Base-by-base conservation (phyloP, 2,797 vertebrate genomes). In the Sarcophilus harrisii region DNA sequence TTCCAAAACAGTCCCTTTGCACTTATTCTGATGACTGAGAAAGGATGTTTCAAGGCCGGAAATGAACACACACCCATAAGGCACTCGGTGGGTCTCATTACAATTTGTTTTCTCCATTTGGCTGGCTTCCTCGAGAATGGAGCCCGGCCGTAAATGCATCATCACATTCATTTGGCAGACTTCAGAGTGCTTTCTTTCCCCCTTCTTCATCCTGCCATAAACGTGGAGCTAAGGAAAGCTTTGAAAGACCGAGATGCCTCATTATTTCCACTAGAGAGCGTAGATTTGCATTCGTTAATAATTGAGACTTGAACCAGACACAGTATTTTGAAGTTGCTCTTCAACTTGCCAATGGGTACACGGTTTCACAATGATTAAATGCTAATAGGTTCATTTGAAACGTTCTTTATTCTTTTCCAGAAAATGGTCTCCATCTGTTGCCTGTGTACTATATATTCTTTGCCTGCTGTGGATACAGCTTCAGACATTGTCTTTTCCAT, bases 1-100 rank as follows among this genome's bases (percentile, higher is more conserved):
- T 96, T 97, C 95, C 92, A 96, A 97, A 97, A 90, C 62, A 92
- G 93, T 95, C 62, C 95, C 73, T 96, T 97, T 92, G 89, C 94
- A 58, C 91, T 93, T 94, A 59, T 92, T 89, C 93, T 66, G 89
- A 96, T 73, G 95, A 92, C 92, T 90, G 57, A 97, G 94, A 97
- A 97, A 58, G 92, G 29, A 30, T 89, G n/a, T 94, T 92, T 94
- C 45, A 87, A 94, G 94, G 93, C 4, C 27, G 18, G 94, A 96
- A 96, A 93, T 57, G 10, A 87, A 45, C 66, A 58, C 16, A 52
- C 89, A 93, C 29, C 90, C 59, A 54, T 92, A 89, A 96, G 92
- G 93, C 89, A 90, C 59, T 32, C 87, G 90, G 52, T 10, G 2
- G 32, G 52, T 62, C 58, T 58, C 92, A 49, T 58, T 60, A 66